phyloP scores from a whole-genome alignment of 2,888 invertebrate species.

The Smittia sp. region DNA sequence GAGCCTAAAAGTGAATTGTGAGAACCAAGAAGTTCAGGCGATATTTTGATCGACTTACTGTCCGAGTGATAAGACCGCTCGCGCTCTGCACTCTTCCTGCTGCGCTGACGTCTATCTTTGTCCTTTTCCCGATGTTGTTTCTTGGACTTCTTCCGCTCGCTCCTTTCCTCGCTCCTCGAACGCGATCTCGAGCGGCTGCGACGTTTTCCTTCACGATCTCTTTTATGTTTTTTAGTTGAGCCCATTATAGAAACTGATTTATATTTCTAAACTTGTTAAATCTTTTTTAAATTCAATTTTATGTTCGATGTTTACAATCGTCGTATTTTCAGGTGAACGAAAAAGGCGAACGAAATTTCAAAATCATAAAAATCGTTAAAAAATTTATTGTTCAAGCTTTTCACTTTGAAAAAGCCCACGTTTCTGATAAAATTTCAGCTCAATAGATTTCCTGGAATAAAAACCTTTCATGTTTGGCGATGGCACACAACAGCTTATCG shows the following conservation, averaged over 20 bases:
- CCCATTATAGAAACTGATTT: constrained; percentile 50
- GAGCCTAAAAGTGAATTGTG: constrained; percentile 53
- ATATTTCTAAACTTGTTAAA: constrained; percentile 37
- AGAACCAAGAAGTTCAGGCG: neutral
- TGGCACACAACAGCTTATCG: too few relatives aligned
- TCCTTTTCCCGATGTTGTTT: constrained; percentile 37
- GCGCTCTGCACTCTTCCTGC: constrained; percentile 46
- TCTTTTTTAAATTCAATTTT: neutral
- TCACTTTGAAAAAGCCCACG: too few relatives aligned
- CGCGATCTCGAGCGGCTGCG: constrained; percentile 46
- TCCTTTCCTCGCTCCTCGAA: constrained; percentile 40
- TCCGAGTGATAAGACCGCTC: constrained; percentile 51
- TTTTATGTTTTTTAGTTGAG: constrained; percentile 52
- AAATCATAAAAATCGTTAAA: neutral
- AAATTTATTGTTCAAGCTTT: too few relatives aligned
- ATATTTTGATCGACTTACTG: constrained; percentile 49
- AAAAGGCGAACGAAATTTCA: neutral
- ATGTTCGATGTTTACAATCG: neutral
- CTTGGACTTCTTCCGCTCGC: constrained; percentile 6
- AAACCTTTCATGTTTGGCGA: too few relatives aligned
- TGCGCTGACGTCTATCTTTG: constrained; percentile 24
- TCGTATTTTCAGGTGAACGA: neutral
- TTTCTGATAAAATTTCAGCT: too few relatives aligned
- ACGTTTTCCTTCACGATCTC: constrained; percentile 49
- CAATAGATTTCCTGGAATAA: too few relatives aligned